A percentile compares a stretch with the other conserved stretches of the same genome.
Conservation (phyloP, 2,797 vertebrate genomes). For the Chiroxiphia lanceolata region DNA sequence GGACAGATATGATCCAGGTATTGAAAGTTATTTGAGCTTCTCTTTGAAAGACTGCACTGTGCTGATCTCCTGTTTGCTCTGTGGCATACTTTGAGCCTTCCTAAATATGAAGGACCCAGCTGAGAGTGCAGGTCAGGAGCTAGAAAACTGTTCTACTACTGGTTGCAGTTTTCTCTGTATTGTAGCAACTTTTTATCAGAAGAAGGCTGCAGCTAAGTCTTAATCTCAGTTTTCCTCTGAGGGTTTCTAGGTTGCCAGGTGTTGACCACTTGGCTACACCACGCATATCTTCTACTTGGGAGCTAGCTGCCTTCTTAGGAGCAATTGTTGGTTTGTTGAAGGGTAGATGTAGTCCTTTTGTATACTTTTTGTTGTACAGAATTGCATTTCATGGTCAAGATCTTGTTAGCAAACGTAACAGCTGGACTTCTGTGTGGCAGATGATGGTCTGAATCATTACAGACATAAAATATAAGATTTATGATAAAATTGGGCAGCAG, state of each 20-base stretch:
- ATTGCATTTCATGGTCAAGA: background rate
- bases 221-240: background rate
- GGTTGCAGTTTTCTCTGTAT: background rate
- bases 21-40: background rate
- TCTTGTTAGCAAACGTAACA: background rate
- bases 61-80: background rate
- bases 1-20: background rate
- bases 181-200: constrained; percentile 19
- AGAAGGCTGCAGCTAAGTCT: background rate
- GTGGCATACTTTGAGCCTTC: background rate
- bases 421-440: background rate
- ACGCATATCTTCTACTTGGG: background rate
- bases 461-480: background rate
- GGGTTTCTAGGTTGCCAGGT: background rate
- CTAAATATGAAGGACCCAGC: background rate
- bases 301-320: background rate
- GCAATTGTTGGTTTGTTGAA: background rate
- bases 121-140: background rate
- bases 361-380: background rate
- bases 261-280: background rate
- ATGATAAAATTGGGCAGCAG: background rate
- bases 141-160: background rate
- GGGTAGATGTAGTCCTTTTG: background rate
- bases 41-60: background rate
- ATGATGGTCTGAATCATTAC: background rate